Conservation (phyloP, 2,797 vertebrate species). For the Mallotus villosus region DNA sequence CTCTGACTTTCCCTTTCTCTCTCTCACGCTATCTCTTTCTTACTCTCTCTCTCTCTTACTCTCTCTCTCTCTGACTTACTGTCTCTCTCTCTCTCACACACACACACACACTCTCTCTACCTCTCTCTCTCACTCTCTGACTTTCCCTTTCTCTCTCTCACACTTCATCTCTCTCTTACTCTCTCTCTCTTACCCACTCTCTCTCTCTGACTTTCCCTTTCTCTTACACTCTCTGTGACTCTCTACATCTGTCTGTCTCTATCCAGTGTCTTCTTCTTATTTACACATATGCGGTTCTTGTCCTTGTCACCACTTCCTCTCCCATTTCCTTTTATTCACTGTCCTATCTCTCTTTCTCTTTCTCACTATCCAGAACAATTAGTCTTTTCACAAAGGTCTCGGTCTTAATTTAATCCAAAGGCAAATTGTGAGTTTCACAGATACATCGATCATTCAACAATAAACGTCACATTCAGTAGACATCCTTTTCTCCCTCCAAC, state of each 20-base stretch:
- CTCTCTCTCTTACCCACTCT: not conserved
- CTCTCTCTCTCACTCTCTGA: conserved; percentile 12
- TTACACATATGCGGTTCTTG: not conserved
- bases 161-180: not conserved
- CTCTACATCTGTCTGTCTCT: conserved; percentile 14
- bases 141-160: conserved; percentile 10
- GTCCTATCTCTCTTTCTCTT: not conserved
- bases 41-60: conserved; percentile 8
- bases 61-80: not conserved
- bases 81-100: conserved; percentile 17
- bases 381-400: no score
- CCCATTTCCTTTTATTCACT: not conserved
- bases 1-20: conserved; percentile 21
- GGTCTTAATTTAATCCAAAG: no score
- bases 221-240: conserved; percentile 18
- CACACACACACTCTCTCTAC: conserved; percentile 14
- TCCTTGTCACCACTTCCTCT: conserved; percentile 3
- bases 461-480: not conserved
- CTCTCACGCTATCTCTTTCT: not conserved
- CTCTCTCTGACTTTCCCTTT: not conserved
- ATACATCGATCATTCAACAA: conserved; percentile 3
- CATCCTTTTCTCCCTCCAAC: conserved; percentile 33
- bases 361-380: not conserved
- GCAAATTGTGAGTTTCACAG: not conserved
- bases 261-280: not conserved